Base-by-base conservation (phyloP, 53 echinoderm and acorn worm species). In the Stichopus horrens region DNA sequence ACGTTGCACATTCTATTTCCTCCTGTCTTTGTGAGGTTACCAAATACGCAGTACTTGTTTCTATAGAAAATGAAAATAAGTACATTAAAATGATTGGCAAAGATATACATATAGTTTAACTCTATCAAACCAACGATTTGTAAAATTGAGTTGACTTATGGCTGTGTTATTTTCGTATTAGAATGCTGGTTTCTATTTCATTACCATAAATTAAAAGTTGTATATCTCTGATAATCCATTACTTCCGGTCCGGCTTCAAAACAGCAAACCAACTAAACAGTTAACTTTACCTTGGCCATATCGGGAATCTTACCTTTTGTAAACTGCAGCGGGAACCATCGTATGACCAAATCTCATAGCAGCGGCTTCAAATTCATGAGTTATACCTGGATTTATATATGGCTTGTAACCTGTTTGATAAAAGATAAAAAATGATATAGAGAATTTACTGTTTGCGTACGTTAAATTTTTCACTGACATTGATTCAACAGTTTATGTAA, bases 291-390 rank as follows among this genome's bases (percentile, higher is more conserved):
- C 2, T 37, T 37, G 37, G 37, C 37, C 37, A 37, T 37, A 37
- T 0, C 37, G 37, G 0, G 37, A 37, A 37, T 37, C 37, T 75
- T 88, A 95, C 97, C 97, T 95, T 51, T 93, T 91, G 8, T 89
- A 91, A 11, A 95, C 94, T n/a, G 95, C 97, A 5, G 97, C 90
- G 8, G 95, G 93, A 10, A 97, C 94, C 74, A 97, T 75, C 5
- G 97, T 95, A 71, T 95, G 95, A 4, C 95, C 91, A 74, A 91
- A 94, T 23, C 97, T 82, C 94, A 95, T 97, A 0, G 97, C 97
- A n/a, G 97, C 92, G 7, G 95, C 93, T 86, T 97, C 94, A 59
- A 95, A 95, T 89, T 94, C 92, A 71, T 95, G 95, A 51, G 92
- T 86, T 8, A 95, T 87, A 8, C 95, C 95, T 5, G 97, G 95